Percentiles rank a stretch among this genome's conserved stretches.
phyloP scores from a whole-genome alignment of 2,888 invertebrate species.

The Drosophila bunnanda region DNA sequence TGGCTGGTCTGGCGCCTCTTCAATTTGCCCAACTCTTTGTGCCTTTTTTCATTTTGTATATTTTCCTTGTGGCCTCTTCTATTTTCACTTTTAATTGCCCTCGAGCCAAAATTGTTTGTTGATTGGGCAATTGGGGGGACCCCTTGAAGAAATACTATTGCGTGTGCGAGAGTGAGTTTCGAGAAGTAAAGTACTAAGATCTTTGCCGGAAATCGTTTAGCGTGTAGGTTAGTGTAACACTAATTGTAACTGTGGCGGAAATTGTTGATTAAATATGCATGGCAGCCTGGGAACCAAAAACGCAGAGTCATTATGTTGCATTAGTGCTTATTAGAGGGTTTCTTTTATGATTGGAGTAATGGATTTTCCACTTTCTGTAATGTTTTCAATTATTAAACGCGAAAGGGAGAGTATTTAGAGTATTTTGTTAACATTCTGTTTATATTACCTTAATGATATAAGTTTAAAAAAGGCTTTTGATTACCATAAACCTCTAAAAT shows the following conservation, averaged over 20 bases:
- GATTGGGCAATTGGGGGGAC: slow-evolving; percentile 23
- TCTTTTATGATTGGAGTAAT: neutral
- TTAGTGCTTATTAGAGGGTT: slow-evolving; percentile 1
- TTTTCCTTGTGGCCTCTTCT: slow-evolving; percentile 21
- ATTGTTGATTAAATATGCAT: slow-evolving; percentile 39
- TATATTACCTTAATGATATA: neutral
- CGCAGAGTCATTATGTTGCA: neutral
- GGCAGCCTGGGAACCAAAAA: slow-evolving; percentile 22
- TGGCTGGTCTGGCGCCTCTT: slow-evolving; percentile 26
- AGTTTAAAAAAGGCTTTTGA: too few species aligned
- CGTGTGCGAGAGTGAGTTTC: slow-evolving; percentile 1
- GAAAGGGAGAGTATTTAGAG: neutral
- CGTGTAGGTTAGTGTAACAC: slow-evolving; percentile 17
- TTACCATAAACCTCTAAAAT: neutral
- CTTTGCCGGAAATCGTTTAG: slow-evolving; percentile 48
- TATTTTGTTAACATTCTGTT: neutral
- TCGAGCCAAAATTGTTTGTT: slow-evolving; percentile 31
- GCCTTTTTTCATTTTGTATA: too few species aligned
- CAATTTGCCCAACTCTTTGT: slow-evolving; percentile 19
- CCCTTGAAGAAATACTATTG: slow-evolving; percentile 7
- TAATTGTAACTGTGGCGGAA: slow-evolving; percentile 60
- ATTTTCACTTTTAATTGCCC: slow-evolving; percentile 47
- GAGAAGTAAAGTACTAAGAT: slow-evolving; percentile 9
- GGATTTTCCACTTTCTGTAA: neutral
- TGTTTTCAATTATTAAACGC: neutral